Conservation (phyloP, 2,113 vertebrate species). For the Seriola quinqueradiata region DNA sequence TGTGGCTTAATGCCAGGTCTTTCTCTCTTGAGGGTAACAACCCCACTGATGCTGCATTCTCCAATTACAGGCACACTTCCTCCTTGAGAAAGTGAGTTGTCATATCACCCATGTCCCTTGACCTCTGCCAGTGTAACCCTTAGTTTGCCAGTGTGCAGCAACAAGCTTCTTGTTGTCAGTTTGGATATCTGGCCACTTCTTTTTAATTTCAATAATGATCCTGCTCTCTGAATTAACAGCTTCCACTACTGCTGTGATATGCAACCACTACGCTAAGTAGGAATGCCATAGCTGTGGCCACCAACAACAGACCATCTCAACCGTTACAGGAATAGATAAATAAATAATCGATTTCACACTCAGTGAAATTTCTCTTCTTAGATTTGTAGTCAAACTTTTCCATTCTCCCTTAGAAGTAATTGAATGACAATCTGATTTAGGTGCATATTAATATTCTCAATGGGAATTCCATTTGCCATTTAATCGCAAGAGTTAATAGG, state of each 20-base stretch:
- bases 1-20: background rate
- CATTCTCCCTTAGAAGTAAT: slow-evolving; percentile 44
- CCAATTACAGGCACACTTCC: slow-evolving; percentile 1
- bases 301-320: slow-evolving; percentile 14
- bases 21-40: background rate
- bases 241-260: slow-evolving; percentile 8
- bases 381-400: slow-evolving; percentile 59
- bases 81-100: background rate
- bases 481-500: slow-evolving; percentile 65
- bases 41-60: background rate
- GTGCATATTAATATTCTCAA: slow-evolving; percentile 65
- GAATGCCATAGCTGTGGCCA: background rate
- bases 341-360: slow-evolving; percentile 51
- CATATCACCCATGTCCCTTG: background rate
- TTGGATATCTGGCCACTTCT: background rate
- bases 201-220: background rate
- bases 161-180: background rate
- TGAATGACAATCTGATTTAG: slow-evolving; percentile 68
- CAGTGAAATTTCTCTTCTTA: slow-evolving; percentile 43
- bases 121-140: background rate
- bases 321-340: slow-evolving; percentile 15
- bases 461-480: slow-evolving; percentile 63
- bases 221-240: background rate
- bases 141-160: background rate
- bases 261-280: background rate